phyloP scores from a whole-genome alignment of 2,888 invertebrate genomes.

The Drosophila picticornis region DNA sequence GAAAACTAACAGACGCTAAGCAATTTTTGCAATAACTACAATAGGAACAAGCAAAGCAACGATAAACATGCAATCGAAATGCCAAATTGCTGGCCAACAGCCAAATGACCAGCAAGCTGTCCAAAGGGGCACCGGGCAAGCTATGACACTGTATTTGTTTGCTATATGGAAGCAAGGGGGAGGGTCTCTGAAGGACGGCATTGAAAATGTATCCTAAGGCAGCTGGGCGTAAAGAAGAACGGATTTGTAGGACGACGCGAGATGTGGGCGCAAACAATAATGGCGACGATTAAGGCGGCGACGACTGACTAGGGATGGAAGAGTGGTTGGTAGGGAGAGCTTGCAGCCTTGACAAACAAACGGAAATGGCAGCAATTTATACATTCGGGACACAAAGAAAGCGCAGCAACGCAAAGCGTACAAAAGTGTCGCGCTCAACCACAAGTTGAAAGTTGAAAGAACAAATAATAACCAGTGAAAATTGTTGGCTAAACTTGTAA shows the following conservation, averaged over 20 bases:
- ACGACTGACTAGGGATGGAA: background rate
- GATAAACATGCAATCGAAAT: slow-evolving; percentile 76
- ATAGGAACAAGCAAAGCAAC: slow-evolving; percentile 31
- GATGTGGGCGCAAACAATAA: slow-evolving; percentile 50
- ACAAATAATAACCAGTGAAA: slow-evolving; percentile 65
- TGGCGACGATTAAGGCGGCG: slow-evolving; percentile 61
- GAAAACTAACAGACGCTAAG: slow-evolving; percentile 45
- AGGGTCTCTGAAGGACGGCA: background rate
- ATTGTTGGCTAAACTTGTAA: slow-evolving; percentile 33
- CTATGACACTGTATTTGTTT: slow-evolving; percentile 9
- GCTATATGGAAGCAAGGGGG: no score
- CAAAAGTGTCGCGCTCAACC: slow-evolving; percentile 53
- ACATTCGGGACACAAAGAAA: slow-evolving; percentile 52
- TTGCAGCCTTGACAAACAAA: slow-evolving; percentile 66
- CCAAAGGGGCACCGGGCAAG: slow-evolving; percentile 14
- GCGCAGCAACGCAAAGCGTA: slow-evolving; percentile 27
- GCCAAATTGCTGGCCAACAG: slow-evolving; percentile 76
- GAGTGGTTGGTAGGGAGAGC: background rate
- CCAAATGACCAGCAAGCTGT: slow-evolving; percentile 71
- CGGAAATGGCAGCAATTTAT: slow-evolving; percentile 77
- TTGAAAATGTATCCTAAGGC: slow-evolving; percentile 28
- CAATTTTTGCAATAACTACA: slow-evolving; percentile 52
- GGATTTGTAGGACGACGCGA: slow-evolving; percentile 4
- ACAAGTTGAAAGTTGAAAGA: slow-evolving; percentile 66
- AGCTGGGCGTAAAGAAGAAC: background rate